Base-by-base conservation (phyloP, 2,888 invertebrate species). In the Meiosimyza platycephala region DNA sequence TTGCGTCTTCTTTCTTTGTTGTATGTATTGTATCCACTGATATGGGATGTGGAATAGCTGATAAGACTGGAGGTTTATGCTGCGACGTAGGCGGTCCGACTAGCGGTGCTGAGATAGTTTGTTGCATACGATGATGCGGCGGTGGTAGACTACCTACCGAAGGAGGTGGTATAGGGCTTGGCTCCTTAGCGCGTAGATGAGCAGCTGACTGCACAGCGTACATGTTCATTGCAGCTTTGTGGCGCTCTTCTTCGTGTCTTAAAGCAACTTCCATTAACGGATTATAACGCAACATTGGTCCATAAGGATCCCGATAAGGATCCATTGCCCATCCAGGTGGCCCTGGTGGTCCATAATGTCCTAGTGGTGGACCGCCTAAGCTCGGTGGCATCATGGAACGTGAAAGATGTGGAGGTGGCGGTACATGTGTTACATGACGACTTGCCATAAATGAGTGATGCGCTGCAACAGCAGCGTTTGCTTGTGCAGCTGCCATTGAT, bases 261-360 rank as follows among this genome's bases (percentile, higher is more conserved):
- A 93, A 91, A 22, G 93, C 93, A 15, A 92, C 93, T 80, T 94
- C 94, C 88, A 95, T 91, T 50, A 95, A 88, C 22, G 94, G 94
- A 84, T 93, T 94, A 85, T 93, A 94, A 71, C 94, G 90, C 85
- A 92, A 88, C 77, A 94, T 89, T 55, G 93, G 92, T 16, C 79
- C 79, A 85, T 93, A 94, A 48, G 90, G 89, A 82, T 90, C 90
- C 69, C 92, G 90, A 88, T 93, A 93, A 13, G 92, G 92, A 85
- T 93, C 92, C 74, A 87, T 83, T 33, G 84, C 79, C 91, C 91
- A 91, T 18, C 84, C 82, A 48, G 87, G 86, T 12, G 90, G 90
- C 1, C 90, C 89, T 79, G 91, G 90, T 63, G 91, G 89, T 65
- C 90, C 89, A 71, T 90, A 89, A 79, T 91, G 91, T 28, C 90